A percentile compares a stretch with the other conserved stretches of the same genome.
These are phyloP conservation scores for Ricordea florida DNA, from an alignment of 92 coral and sea anemone genomes.

Conservation along the genomic window DNA sequence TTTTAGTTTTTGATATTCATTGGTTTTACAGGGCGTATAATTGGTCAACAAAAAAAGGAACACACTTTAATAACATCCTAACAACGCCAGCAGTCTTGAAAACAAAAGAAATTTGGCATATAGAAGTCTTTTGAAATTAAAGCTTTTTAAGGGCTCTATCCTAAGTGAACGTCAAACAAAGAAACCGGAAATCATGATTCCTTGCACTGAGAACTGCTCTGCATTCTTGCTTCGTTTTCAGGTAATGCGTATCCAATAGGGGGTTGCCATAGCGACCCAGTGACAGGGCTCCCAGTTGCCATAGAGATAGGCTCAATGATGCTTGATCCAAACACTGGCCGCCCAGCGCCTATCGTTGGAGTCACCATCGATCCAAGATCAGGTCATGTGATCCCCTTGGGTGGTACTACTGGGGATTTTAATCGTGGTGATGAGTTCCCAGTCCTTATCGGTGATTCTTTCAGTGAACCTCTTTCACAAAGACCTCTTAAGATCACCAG, in stretches of 20 bases:
- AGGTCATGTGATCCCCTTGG: slow-evolving; percentile 94
- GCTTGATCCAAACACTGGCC: slow-evolving; percentile 92
- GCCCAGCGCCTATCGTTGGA: slow-evolving; percentile 86
- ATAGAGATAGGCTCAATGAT: slow-evolving; percentile 99
- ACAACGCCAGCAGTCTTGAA: neutral
- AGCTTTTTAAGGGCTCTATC: neutral
- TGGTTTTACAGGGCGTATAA: too few relatives aligned
- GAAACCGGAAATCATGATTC: too few relatives aligned
- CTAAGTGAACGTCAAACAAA: too few relatives aligned
- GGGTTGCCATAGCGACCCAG: slow-evolving; percentile 95
- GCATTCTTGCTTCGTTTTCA: neutral
- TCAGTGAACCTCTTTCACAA: slow-evolving; percentile 89
- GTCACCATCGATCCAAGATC: slow-evolving; percentile 87
- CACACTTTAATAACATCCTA: too few relatives aligned
- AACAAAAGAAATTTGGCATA: neutral
- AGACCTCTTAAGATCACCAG: slow-evolving; percentile 87
- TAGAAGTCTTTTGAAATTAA: neutral
- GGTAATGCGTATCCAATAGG: slow-evolving; percentile 97
- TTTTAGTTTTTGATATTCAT: too few relatives aligned
- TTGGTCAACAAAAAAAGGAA: too few relatives aligned
- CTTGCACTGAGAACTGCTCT: neutral
- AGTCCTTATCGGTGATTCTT: slow-evolving; percentile 77
- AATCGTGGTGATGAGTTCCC: slow-evolving; percentile 97
- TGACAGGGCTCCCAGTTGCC: slow-evolving; percentile 96
- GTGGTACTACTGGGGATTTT: slow-evolving; percentile 87